Evolutionary conservation across 2,797 vertebrate genomes (phyloP).

Genomic region (Gouania willdenowi): DNA sequence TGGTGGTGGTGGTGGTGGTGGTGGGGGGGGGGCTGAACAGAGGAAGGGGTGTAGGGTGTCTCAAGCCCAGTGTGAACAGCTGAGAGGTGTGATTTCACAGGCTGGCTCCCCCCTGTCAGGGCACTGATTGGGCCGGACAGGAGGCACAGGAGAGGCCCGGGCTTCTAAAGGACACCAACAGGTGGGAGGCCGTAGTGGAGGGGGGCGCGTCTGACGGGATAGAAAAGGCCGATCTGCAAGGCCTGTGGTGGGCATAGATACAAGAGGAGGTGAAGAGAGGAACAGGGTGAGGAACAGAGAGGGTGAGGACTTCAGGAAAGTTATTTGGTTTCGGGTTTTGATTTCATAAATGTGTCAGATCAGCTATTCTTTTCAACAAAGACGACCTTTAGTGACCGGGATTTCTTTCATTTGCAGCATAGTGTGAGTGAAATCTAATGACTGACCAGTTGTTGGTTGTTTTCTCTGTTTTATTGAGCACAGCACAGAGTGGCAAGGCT

Average conservation of each 20-base stretch:
- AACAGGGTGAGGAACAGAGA: constrained; percentile 11
- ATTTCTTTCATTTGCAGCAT: too few species aligned
- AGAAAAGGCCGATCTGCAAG: constrained; percentile 76
- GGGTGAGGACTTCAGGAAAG: constrained; percentile 4
- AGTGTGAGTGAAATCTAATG: constrained; percentile 4
- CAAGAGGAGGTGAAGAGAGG: constrained; percentile 29
- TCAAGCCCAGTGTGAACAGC: constrained; percentile 85
- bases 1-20: constrained; percentile 32
- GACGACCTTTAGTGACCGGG: too few species aligned
- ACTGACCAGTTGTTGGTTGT: constrained; percentile 21
- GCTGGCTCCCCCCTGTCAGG: constrained; percentile 83
- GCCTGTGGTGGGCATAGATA: constrained; percentile 69
- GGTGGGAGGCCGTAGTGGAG: constrained; percentile 81
- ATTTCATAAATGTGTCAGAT: background rate
- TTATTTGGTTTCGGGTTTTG: constrained; percentile 7
- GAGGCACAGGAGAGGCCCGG: constrained; percentile 81
- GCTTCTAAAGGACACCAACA: constrained; percentile 94
- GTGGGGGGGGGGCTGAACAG: constrained; percentile 35
- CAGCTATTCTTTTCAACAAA: background rate
- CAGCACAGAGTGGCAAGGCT: constrained; percentile 9
- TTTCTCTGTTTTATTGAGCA: constrained; percentile 31
- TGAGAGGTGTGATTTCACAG: constrained; percentile 92
- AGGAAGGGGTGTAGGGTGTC: constrained; percentile 79
- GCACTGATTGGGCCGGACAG: constrained; percentile 95
- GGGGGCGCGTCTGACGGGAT: constrained; percentile 72